These are phyloP conservation scores for Scotopteryx bipunctaria DNA, from an alignment of 2,888 invertebrate species.

Conservation along the genomic window DNA sequence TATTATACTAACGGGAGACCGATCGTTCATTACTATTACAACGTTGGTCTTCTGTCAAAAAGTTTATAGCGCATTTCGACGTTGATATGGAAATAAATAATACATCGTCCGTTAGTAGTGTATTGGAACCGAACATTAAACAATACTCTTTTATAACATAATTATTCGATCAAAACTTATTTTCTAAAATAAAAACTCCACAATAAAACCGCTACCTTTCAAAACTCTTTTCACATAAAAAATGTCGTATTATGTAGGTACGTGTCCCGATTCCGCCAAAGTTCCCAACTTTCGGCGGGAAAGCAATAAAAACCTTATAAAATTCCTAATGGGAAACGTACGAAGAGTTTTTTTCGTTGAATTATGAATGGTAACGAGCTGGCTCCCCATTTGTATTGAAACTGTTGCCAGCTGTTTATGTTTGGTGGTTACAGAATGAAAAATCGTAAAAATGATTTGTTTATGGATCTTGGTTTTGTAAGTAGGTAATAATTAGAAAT, in stretches of 20 bases:
- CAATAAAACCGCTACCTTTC: conserved; percentile 2
- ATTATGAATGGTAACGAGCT: conserved; percentile 83
- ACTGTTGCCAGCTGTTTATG: conserved; percentile 23
- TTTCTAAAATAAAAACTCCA: background rate
- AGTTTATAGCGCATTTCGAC: no score
- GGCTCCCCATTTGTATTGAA: conserved; percentile 54
- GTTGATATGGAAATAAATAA: no score
- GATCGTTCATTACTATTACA: no score
- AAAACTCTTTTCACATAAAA: conserved; percentile 11
- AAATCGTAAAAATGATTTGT: background rate
- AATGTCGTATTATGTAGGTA: conserved; percentile 14
- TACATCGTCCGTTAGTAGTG: no score
- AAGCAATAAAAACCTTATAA: conserved; percentile 81
- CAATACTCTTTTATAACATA: background rate
- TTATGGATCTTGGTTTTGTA: background rate
- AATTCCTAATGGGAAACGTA: conserved; percentile 82
- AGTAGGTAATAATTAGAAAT: background rate
- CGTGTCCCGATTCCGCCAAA: conserved; percentile 39
- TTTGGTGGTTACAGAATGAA: background rate
- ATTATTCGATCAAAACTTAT: background rate
- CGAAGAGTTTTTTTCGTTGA: conserved; percentile 76
- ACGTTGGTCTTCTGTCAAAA: no score
- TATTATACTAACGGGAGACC: no score
- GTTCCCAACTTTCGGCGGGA: conserved; percentile 61
- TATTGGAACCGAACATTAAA: no score